These are phyloP conservation scores for Scolopax bukidnonensis DNA, from an alignment of 2,797 vertebrate species.

Conservation along the genomic window DNA sequence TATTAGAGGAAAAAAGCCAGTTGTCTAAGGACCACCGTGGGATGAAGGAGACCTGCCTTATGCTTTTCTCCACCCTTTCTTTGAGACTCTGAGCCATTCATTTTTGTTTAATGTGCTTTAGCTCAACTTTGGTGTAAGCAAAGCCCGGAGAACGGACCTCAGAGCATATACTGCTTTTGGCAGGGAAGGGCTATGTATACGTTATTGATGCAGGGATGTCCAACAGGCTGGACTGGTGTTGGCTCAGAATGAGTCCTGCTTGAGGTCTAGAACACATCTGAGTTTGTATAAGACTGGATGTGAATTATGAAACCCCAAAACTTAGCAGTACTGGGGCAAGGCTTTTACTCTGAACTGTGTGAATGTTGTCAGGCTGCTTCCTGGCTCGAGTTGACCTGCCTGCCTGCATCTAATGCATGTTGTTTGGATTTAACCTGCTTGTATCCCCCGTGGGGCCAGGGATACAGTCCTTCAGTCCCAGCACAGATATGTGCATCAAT, in stretches of 20 bases:
- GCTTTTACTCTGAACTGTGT: background rate
- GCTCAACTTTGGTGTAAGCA: background rate
- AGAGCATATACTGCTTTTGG: background rate
- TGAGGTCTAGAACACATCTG: background rate
- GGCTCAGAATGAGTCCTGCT: background rate
- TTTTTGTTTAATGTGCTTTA: background rate
- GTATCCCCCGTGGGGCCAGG: background rate
- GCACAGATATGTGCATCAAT: background rate
- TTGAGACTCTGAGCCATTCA: background rate
- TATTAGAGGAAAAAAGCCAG: background rate
- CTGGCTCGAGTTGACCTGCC: background rate
- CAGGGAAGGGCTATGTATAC: fast-evolving
- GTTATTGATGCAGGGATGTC: background rate
- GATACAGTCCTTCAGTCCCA: background rate
- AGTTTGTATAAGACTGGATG: background rate
- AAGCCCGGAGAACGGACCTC: background rate
- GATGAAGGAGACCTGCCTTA: background rate
- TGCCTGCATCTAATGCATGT: background rate
- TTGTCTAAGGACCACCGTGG: background rate
- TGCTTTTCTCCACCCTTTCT: background rate
- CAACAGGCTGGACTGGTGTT: background rate
- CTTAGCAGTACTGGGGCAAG: background rate
- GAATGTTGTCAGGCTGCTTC: background rate
- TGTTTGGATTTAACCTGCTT: background rate
- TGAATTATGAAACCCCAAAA: background rate